Evolutionary conservation across 2,113 vertebrate genomes (phyloP).

Genomic region (Vimba vimba): DNA sequence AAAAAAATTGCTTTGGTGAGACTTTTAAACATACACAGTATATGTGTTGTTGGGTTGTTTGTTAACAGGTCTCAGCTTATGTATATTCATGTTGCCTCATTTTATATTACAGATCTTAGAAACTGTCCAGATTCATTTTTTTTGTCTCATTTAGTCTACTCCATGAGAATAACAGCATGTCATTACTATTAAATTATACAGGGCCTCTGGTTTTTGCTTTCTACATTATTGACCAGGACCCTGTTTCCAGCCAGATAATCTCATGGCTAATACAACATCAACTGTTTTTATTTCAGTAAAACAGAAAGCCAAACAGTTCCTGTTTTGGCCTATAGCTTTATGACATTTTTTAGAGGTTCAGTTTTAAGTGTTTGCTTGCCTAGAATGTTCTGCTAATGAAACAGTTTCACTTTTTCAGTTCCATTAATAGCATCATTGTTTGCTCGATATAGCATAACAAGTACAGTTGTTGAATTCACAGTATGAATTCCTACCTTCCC

Average conservation of each 20-base stretch:
- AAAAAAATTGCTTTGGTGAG: background rate
- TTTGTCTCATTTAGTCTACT: background rate
- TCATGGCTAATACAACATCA: background rate
- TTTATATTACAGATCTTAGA: background rate
- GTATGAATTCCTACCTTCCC: background rate
- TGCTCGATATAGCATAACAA: background rate
- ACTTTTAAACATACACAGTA: background rate
- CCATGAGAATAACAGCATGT: background rate
- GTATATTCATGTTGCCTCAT: background rate
- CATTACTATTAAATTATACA: slow-evolving; percentile 8
- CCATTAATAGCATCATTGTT: background rate
- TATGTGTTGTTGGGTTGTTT: background rate
- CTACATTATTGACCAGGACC: background rate
- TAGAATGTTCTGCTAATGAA: background rate
- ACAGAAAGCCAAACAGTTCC: background rate
- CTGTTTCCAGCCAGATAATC: background rate
- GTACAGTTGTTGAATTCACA: background rate
- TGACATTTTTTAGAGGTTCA: background rate
- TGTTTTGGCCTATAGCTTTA: background rate
- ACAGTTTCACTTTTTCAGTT: background rate
- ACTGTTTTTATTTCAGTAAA: background rate
- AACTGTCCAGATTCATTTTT: background rate
- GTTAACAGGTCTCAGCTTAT: background rate
- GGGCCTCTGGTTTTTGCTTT: slow-evolving; percentile 14
- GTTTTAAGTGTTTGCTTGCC: background rate